Base-by-base conservation (phyloP, 2,797 vertebrate genomes). In the Lutjanus argentimaculatus region DNA sequence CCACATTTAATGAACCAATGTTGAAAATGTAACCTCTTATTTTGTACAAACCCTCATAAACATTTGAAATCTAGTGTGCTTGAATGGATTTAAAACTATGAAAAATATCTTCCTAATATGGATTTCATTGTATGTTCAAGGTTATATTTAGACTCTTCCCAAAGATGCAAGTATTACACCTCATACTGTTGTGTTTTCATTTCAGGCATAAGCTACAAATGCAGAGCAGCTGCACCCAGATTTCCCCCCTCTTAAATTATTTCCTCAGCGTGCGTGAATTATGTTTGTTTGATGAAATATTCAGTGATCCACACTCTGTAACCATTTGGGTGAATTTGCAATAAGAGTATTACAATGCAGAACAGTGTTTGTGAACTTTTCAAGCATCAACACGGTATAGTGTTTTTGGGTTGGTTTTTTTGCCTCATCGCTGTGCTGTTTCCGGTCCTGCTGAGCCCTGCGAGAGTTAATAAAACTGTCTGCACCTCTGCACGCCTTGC, bases 261-360 rank as follows among this genome's bases (percentile, higher is more conserved):
- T 85, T 90, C 70, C 67, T 79, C 80, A 67, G 68, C 16, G 17
- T 84, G 51, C 62, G 72, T 83, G 63, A 88, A 77, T 75, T 55
- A 14, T 85, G 66, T 88, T 87, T 80, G 75, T 74, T 72, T 84
- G 67, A 87, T 88, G 15, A 90, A 88, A 84, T 85, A 91, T 90
- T 92, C 51, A 75, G 43, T 46, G 59, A 79, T 79, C 73, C 48
- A 25, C 68, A 56, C 87, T 66, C 64, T 82, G 68, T 70, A 63
- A 77, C 79, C 72, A 69, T 83, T 77, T 55, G 43, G 55, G 11
- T 45, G 51, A 17, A 36, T 63, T 67, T 69, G 55, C 63, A 56
- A 51, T 61, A 10, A 19, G 48, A 65, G 8, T 45, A 67, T 70
- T 67, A 71, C 22, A 65, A 71, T 43, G 46, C 48, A 61, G 22